Percentiles rank a stretch among this genome's conserved stretches.
Conservation (phyloP, 2,113 vertebrate genomes). For the Vidua chalybeata region DNA sequence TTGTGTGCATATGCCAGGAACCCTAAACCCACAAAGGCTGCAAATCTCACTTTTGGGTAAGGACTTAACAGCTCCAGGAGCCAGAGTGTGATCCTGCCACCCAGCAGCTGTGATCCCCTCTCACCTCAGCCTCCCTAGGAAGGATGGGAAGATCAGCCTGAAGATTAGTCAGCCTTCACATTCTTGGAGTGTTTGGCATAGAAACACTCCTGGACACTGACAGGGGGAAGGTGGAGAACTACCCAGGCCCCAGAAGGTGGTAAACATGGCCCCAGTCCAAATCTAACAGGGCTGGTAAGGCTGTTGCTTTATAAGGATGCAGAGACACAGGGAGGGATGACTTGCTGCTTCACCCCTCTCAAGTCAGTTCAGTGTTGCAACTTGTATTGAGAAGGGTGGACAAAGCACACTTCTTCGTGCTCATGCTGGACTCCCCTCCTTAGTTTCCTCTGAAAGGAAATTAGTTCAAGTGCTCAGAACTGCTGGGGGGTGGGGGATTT, state of each 20-base stretch:
- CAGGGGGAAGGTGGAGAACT: conserved; percentile 2
- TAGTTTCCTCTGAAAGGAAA: background rate
- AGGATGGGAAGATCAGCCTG: conserved; percentile 14
- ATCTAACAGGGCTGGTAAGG: background rate
- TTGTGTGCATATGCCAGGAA: background rate
- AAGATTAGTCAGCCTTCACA: conserved; percentile 14
- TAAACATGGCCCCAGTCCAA: background rate
- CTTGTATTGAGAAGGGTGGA: background rate
- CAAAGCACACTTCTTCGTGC: background rate
- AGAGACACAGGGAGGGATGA: background rate
- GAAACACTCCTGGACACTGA: conserved; percentile 54
- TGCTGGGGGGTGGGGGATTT: accelerated
- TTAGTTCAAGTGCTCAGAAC: background rate
- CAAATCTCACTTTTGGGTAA: background rate
- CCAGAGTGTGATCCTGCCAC: background rate
- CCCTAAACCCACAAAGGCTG: background rate
- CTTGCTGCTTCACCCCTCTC: background rate
- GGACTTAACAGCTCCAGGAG: background rate
- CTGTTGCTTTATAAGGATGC: conserved; percentile 26
- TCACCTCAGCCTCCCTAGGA: background rate
- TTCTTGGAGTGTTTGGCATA: conserved; percentile 47
- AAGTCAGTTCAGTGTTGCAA: background rate
- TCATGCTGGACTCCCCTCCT: background rate
- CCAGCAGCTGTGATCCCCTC: background rate
- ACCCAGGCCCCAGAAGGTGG: background rate